Evolutionary conservation across 2,113 vertebrate species (phyloP).

Genomic region (Onychorhynchus coronatus): DNA sequence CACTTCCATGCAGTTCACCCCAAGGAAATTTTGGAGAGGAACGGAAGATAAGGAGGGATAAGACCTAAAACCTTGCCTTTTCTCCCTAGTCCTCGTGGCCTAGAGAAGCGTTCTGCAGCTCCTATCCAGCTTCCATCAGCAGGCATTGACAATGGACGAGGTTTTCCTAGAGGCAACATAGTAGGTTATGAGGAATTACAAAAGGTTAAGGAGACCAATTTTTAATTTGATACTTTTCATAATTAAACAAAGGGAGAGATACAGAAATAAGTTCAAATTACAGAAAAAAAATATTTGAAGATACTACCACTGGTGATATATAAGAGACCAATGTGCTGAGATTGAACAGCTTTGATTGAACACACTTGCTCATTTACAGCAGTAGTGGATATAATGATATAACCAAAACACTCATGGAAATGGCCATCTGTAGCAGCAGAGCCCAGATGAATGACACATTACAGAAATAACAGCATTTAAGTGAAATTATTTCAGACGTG

Average conservation of each 20-base stretch:
- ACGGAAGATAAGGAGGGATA: not conserved
- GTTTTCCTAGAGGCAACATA: conserved; percentile 78
- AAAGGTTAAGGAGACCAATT: not conserved
- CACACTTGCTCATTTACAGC: not conserved
- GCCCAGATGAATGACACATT: not conserved
- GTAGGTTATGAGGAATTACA: not conserved
- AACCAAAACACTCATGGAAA: not conserved
- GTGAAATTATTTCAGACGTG: conserved; percentile 26
- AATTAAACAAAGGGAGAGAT: not conserved
- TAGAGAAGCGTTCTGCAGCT: conserved; percentile 76
- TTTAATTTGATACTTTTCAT: not conserved
- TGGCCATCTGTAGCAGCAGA: not conserved
- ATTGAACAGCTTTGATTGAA: not conserved
- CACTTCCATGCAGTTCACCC: not conserved
- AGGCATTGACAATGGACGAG: conserved; percentile 95
- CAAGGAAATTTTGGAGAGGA: not conserved
- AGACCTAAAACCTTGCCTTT: conserved; percentile 78
- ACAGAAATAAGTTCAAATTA: not conserved
- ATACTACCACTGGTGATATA: not conserved
- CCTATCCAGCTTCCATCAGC: conserved; percentile 82
- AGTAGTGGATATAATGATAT: not conserved
- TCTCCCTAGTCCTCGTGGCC: conserved; percentile 75
- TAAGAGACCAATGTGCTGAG: not conserved
- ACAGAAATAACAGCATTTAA: not conserved
- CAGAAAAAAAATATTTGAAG: not conserved